These are phyloP conservation scores for Ichneumoninae sp. DNA, from an alignment of 2,888 invertebrate species.

Conservation along the genomic window DNA sequence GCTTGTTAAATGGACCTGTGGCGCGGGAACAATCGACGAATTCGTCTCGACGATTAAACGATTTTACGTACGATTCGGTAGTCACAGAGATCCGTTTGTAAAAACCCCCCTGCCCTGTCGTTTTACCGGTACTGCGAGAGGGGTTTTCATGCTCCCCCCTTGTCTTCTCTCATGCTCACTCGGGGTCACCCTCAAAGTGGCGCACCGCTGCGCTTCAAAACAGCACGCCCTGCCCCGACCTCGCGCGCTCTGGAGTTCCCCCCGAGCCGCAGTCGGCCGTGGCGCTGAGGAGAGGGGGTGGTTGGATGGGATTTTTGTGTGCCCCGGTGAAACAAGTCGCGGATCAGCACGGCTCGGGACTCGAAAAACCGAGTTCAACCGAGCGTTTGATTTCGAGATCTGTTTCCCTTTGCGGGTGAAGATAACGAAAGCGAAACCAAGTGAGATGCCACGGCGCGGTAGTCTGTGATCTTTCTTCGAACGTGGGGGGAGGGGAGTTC, in stretches of 20 bases:
- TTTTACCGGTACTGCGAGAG: conserved; percentile 22
- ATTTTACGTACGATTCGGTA: conserved; percentile 47
- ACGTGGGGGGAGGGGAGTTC: background rate
- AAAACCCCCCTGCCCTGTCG: conserved; percentile 12
- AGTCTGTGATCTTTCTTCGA: conserved; percentile 59
- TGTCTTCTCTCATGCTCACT: conserved; percentile 44
- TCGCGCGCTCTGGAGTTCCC: background rate
- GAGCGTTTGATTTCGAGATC: conserved; percentile 64
- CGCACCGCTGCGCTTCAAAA: conserved; percentile 59
- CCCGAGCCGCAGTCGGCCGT: conserved; percentile 14
- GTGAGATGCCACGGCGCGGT: conserved; percentile 32
- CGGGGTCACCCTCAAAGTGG: conserved; percentile 57
- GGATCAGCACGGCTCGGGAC: conserved; percentile 22
- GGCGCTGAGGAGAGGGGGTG: background rate
- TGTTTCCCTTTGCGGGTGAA: conserved; percentile 52
- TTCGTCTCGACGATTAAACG: conserved; percentile 57
- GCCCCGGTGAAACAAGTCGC: conserved; percentile 28
- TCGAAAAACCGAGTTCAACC: conserved; percentile 47
- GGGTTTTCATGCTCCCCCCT: conserved; percentile 22
- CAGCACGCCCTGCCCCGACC: conserved; percentile 32
- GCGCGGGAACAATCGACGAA: conserved; percentile 44
- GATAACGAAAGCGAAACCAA: conserved; percentile 62
- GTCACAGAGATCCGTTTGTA: conserved; percentile 54
- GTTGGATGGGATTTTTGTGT: conserved; percentile 9
- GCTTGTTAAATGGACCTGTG: conserved; percentile 22